A percentile compares a stretch with the other conserved stretches of the same genome.
These are phyloP conservation scores for Protobothrops flavoviridis DNA, from an alignment of 2,113 vertebrate species.

Conservation along the genomic window DNA sequence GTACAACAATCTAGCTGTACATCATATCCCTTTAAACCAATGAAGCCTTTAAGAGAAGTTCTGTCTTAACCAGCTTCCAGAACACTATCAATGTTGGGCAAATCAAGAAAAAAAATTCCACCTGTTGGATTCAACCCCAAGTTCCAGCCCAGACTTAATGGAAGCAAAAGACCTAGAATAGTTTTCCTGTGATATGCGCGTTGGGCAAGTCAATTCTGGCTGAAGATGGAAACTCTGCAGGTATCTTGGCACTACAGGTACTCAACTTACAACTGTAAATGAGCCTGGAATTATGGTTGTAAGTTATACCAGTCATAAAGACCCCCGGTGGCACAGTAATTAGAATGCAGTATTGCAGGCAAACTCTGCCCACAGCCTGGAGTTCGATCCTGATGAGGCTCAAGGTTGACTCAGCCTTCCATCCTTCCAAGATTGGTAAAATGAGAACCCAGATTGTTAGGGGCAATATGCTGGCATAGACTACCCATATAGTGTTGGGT, in stretches of 20 bases:
- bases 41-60: neutral
- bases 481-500: neutral
- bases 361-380: neutral
- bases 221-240: neutral
- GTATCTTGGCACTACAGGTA: neutral
- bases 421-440: neutral
- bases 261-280: neutral
- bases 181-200: neutral
- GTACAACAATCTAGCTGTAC: neutral
- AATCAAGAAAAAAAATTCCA: neutral
- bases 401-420: neutral
- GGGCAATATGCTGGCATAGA: neutral
- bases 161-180: neutral
- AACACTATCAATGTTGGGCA: neutral
- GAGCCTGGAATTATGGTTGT: neutral
- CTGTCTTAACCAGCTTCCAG: neutral
- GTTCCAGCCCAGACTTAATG: neutral
- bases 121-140: neutral
- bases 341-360: neutral
- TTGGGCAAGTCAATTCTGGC: neutral
- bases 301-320: neutral
- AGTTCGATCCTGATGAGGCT: neutral
- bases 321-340: neutral
- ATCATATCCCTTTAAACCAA: neutral
- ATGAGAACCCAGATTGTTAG: neutral